phyloP scores from a whole-genome alignment of 2,888 invertebrate genomes.

The Andricus curvator region DNA sequence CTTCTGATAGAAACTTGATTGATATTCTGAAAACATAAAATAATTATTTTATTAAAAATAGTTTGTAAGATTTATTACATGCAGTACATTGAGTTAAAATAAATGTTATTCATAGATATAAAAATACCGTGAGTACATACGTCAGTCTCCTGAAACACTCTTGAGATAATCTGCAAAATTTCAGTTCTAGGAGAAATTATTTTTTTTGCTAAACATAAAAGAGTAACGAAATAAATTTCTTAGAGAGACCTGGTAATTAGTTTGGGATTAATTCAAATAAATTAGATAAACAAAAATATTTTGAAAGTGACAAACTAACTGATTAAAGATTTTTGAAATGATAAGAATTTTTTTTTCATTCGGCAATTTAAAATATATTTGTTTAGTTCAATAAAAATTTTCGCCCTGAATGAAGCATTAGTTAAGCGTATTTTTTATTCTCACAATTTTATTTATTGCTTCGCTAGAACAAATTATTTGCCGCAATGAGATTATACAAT shows the following conservation, averaged over 20 bases:
- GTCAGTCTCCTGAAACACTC: neutral
- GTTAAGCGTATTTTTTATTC: neutral
- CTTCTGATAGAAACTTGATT: slow-evolving; percentile 4
- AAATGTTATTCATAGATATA: neutral
- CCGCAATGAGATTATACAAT: neutral
- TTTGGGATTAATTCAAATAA: no score
- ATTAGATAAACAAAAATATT: no score
- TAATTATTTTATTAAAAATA: slow-evolving; percentile 2
- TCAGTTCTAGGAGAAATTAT: no score
- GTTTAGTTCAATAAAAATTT: no score
- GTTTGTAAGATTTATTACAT: neutral
- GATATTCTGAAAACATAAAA: slow-evolving; percentile 33
- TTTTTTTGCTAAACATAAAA: no score
- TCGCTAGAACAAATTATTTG: neutral
- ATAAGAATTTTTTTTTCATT: no score
- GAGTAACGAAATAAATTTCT: no score
- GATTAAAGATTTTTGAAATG: no score
- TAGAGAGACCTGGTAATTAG: no score
- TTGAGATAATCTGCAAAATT: neutral
- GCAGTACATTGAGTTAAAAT: neutral
- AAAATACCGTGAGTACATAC: neutral
- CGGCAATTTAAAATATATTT: no score
- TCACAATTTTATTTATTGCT: neutral
- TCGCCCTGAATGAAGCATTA: neutral
- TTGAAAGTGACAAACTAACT: no score